Conservation (phyloP, 2,113 vertebrate species). For the Triplophysa rosa region DNA sequence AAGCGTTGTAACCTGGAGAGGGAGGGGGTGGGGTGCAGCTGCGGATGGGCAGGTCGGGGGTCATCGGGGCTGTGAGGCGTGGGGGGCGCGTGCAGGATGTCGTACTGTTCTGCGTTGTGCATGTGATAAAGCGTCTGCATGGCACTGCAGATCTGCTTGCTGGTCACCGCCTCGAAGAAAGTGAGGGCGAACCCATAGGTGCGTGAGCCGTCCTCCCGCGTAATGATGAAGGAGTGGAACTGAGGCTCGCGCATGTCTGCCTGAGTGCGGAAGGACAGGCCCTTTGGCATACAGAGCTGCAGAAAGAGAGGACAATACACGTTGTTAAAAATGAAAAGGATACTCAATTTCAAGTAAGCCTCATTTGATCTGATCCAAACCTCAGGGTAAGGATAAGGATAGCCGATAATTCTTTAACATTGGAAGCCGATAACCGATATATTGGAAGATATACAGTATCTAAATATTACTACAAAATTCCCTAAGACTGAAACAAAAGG, state of each 20-base stretch:
- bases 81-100: conserved; percentile 82
- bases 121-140: conserved; percentile 99
- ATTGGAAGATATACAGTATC: too few species aligned
- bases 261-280: conserved; percentile 95
- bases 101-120: conserved; percentile 96
- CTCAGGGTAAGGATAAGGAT: too few species aligned
- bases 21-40: conserved; percentile 80
- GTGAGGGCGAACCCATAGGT: conserved; percentile 97
- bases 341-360: not conserved
- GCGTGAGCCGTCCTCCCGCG: conserved; percentile 95
- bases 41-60: conserved; percentile 65
- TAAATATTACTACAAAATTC: too few species aligned
- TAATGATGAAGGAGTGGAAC: conserved; percentile 98
- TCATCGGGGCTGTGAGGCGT: conserved; percentile 65
- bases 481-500: too few species aligned
- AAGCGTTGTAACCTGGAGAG: conserved; percentile 93
- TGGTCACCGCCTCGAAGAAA: conserved; percentile 98
- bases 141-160: conserved; percentile 98
- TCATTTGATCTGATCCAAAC: not conserved
- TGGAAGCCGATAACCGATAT: too few species aligned
- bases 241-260: conserved; percentile 87
- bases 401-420: too few species aligned
- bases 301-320: conserved; percentile 17
- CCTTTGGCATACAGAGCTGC: conserved; percentile 99
- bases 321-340: not conserved